Evolutionary conservation across 1,140 invertebrate species (phyloP).

Genomic region (Vanessa tameamea): DNA sequence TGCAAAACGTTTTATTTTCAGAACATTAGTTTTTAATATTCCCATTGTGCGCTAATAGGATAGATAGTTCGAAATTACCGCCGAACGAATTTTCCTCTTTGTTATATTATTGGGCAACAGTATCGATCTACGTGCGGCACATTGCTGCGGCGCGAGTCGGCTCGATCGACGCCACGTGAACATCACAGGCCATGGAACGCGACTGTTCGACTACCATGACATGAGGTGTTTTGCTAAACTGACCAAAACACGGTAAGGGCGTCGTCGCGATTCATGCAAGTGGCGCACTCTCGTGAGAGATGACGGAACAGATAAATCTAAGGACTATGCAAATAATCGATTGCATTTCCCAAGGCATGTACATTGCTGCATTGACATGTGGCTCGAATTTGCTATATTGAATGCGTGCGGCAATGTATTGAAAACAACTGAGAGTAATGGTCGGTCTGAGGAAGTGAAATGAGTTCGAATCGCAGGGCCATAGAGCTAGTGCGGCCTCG

Average conservation of each 20-base stretch:
- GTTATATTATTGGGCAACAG: conserved; percentile 48
- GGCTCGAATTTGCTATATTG: not conserved
- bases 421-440: conserved; percentile 11
- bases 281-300: conserved; percentile 78
- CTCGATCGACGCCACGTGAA: conserved; percentile 27
- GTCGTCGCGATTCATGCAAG: conserved; percentile 66
- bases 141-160: conserved; percentile 56
- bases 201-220: conserved; percentile 49
- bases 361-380: conserved; percentile 21
- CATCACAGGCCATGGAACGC: conserved; percentile 59
- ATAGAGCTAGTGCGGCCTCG: conserved; percentile 68
- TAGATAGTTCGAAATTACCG: conserved; percentile 62
- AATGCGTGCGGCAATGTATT: conserved; percentile 28
- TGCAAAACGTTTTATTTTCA: conserved; percentile 39
- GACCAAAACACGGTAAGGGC: conserved; percentile 64
- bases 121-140: conserved; percentile 68
- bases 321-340: conserved; percentile 35
- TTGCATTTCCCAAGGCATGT: not conserved
- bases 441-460: conserved; percentile 12
- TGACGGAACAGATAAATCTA: conserved; percentile 70
- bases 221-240: conserved; percentile 59
- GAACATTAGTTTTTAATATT: conserved; percentile 44
- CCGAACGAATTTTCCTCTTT: conserved; percentile 62
- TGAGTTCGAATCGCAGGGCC: conserved; percentile 57
- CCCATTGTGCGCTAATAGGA: conserved; percentile 39